Evolutionary conservation across 30 jellyfish, hydroid and myxozoan species (phyloP).

Genomic region (Cassiopea andromeda): DNA sequence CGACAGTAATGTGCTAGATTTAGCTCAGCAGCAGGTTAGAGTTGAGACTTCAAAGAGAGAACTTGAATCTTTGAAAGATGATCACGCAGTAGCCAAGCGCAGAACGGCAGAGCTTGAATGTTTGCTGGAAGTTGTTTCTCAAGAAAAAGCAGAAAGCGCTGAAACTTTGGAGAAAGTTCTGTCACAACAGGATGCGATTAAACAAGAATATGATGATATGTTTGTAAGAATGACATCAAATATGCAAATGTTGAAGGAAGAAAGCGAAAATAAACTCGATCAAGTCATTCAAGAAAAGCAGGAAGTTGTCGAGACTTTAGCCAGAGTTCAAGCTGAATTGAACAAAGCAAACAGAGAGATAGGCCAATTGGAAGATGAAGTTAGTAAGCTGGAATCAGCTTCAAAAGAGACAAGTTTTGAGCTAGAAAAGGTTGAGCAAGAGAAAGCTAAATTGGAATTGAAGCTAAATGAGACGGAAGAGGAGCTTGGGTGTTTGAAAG

Average conservation of each 20-base stretch:
- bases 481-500: not conserved
- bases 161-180: not conserved
- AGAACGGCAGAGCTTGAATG: not conserved
- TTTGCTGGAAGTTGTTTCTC: not conserved
- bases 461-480: not conserved
- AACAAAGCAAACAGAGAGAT: not conserved
- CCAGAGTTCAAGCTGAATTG: not conserved
- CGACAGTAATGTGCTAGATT: not conserved
- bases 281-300: constrained; percentile 5
- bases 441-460: not conserved
- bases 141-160: not conserved
- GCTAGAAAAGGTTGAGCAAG: not conserved
- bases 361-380: not conserved
- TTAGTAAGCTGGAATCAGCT: not conserved
- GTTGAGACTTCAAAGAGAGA: not conserved
- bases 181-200: constrained; percentile 8
- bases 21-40: not conserved
- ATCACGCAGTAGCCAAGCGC: not conserved
- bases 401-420: not conserved
- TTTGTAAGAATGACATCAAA: not conserved
- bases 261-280: not conserved
- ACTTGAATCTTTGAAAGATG: not conserved
- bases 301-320: not conserved
- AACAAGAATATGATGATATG: constrained; percentile 6
- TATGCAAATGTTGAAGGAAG: constrained; percentile 13